These are phyloP conservation scores for Charina bottae DNA, from an alignment of 2,113 vertebrate genomes.

Conservation along the genomic window DNA sequence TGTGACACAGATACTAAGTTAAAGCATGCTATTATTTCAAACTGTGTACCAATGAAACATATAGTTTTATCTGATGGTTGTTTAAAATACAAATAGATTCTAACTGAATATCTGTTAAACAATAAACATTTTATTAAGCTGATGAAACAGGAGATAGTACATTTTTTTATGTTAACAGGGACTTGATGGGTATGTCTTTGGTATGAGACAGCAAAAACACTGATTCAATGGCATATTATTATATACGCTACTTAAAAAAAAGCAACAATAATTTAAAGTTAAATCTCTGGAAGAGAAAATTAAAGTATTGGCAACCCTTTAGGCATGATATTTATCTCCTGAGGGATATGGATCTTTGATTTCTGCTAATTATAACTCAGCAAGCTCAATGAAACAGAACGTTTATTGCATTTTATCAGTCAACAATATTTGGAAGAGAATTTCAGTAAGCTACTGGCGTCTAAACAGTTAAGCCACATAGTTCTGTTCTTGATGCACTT, in stretches of 20 bases:
- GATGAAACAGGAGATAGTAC: background rate
- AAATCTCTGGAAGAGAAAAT: background rate
- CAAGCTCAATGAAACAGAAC: background rate
- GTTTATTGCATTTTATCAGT: background rate
- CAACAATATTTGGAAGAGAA: background rate
- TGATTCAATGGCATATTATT: background rate
- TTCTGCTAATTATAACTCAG: background rate
- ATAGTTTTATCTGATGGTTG: background rate
- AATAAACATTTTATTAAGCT: background rate
- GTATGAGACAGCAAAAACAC: background rate
- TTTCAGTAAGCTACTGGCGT: background rate
- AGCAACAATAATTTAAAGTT: background rate
- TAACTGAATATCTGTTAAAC: background rate
- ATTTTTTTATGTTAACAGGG: background rate
- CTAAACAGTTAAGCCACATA: background rate
- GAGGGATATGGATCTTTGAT: background rate
- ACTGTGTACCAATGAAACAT: background rate
- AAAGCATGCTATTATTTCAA: background rate
- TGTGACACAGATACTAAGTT: background rate
- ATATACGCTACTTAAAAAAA: background rate
- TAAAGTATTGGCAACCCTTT: background rate
- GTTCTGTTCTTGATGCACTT: background rate
- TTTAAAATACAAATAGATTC: background rate
- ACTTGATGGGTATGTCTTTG: background rate
- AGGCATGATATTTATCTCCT: background rate